These are phyloP conservation scores for Strongylocentrotus purpuratus DNA, from an alignment of 35 echinoderm and acorn worm genomes.

Conservation along the genomic window DNA sequence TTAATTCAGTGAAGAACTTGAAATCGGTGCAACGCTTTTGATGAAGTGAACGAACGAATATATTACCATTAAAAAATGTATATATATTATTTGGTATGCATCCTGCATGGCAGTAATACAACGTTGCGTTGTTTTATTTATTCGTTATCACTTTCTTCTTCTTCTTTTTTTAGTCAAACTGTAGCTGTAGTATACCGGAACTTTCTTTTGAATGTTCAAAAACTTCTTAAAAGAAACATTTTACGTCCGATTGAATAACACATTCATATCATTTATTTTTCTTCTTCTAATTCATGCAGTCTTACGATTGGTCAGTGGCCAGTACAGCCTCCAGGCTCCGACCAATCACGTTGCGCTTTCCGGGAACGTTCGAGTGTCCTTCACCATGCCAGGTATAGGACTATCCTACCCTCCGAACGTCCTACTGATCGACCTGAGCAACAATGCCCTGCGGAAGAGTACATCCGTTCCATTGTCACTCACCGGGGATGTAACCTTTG, in stretches of 20 bases:
- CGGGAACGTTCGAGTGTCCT: conserved; percentile 42
- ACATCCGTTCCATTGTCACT: conserved; percentile 15
- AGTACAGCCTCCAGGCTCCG: conserved; percentile 55
- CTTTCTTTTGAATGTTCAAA: too few species aligned
- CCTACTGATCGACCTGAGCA: conserved; percentile 49
- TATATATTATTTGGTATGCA: too few species aligned
- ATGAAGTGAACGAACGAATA: too few species aligned
- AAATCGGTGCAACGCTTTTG: too few species aligned
- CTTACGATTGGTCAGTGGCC: conserved; percentile 52
- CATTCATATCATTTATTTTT: background rate
- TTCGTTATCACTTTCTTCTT: too few species aligned
- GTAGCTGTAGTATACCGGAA: too few species aligned
- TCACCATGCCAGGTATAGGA: background rate
- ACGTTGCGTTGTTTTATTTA: too few species aligned
- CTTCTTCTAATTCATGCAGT: background rate
- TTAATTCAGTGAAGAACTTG: too few species aligned
- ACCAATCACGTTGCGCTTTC: conserved; percentile 48
- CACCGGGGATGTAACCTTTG: conserved; percentile 52
- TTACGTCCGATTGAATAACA: background rate
- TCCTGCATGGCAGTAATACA: too few species aligned
- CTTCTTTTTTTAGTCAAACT: too few species aligned
- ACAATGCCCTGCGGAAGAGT: background rate
- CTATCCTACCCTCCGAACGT: conserved; percentile 7
- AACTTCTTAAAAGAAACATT: background rate
- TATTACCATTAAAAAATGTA: too few species aligned